Conservation (phyloP, 2,797 vertebrate genomes). For the Thalassophryne amazonica region DNA sequence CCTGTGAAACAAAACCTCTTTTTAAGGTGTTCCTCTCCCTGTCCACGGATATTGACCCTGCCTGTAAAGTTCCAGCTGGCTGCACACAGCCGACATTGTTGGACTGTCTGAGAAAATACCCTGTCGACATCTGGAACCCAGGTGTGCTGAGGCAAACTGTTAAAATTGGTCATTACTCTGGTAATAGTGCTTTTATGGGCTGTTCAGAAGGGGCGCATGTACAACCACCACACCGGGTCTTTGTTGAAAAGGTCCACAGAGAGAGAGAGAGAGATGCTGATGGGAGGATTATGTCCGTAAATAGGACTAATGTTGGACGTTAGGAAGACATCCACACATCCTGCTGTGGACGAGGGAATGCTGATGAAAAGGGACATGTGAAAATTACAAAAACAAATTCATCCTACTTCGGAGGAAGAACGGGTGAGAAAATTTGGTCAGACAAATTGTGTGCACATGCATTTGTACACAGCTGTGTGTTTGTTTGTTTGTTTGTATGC, state of each 20-base stretch:
- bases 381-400: background rate
- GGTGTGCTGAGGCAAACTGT: conserved; percentile 91
- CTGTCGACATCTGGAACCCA: conserved; percentile 82
- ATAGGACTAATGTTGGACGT: conserved; percentile 28
- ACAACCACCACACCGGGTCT: conserved; percentile 40
- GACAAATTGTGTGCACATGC: background rate
- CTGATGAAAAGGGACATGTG: background rate
- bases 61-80: conserved; percentile 60
- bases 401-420: background rate
- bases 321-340: conserved; percentile 6
- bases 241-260: conserved; percentile 48
- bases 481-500: conserved; percentile 15
- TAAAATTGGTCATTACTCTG: conserved; percentile 96
- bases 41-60: conserved; percentile 65
- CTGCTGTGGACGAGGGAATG: conserved; percentile 17
- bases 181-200: conserved; percentile 80
- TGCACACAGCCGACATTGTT: conserved; percentile 54
- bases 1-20: conserved; percentile 38
- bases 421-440: background rate
- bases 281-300: conserved; percentile 69
- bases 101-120: conserved; percentile 63
- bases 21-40: conserved; percentile 34
- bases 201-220: conserved; percentile 58
- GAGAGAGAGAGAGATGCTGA: conserved; percentile 79
- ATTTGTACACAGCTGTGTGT: background rate